A percentile compares a stretch with the other conserved stretches of the same genome.
Conservation (phyloP, 2,888 invertebrate genomes). For the Drosophila mettleri region DNA sequence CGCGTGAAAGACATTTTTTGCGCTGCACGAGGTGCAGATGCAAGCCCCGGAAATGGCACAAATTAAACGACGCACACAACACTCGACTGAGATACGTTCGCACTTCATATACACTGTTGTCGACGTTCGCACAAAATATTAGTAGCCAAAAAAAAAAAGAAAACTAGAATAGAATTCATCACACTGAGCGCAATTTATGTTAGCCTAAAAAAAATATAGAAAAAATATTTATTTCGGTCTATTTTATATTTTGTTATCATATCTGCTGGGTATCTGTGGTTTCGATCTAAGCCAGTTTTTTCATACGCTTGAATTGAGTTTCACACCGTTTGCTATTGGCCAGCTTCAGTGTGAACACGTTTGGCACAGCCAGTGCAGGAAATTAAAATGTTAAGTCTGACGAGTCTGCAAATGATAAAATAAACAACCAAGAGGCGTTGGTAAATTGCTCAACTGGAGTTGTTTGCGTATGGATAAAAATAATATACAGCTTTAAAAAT, state of each 20-base stretch:
- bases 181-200: no score
- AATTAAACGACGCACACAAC: slow-evolving; percentile 51
- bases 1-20: slow-evolving; percentile 8
- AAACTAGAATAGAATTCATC: no score
- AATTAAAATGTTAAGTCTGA: slow-evolving; percentile 42
- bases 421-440: slow-evolving; percentile 21
- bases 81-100: slow-evolving; percentile 14
- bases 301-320: background rate
- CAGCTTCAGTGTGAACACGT: slow-evolving; percentile 11
- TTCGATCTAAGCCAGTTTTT: background rate
- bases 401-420: slow-evolving; percentile 39
- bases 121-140: background rate
- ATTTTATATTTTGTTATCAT: background rate
- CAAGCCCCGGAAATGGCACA: slow-evolving; percentile 26
- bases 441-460: slow-evolving; percentile 14
- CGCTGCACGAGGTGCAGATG: slow-evolving; percentile 10
- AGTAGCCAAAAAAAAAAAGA: no score
- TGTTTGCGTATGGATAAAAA: background rate
- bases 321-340: background rate
- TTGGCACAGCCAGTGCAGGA: slow-evolving; percentile 27
- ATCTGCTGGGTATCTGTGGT: background rate
- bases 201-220: no score
- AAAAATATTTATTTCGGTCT: background rate
- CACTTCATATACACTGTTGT: background rate
- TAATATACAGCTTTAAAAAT: background rate